Evolutionary conservation across 2,113 vertebrate species (phyloP).

Genomic region (Lepisosteus oculatus): DNA sequence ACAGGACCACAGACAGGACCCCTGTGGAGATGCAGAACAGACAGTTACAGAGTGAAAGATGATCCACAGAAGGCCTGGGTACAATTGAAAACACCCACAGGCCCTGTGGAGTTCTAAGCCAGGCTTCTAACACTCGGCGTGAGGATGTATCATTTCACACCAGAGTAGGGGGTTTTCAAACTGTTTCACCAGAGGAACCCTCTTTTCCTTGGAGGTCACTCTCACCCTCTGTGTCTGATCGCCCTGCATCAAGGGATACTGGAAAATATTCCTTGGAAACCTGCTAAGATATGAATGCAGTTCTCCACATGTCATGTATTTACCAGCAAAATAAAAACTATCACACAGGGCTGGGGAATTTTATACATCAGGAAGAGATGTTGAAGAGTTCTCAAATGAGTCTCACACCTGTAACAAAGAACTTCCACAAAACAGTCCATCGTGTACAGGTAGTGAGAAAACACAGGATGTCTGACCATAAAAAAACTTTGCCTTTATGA

Average conservation of each 20-base stretch:
- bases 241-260: background rate
- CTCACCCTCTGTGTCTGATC: background rate
- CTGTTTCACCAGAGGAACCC: too few relatives aligned
- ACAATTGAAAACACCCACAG: too few relatives aligned
- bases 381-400: slow-evolving; percentile 1
- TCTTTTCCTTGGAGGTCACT: too few relatives aligned
- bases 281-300: background rate
- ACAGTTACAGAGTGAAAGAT: background rate
- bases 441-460: too few relatives aligned
- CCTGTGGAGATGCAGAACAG: background rate
- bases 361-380: background rate
- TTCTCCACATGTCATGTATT: background rate
- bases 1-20: background rate
- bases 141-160: too few relatives aligned
- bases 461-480: too few relatives aligned
- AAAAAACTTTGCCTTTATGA: too few relatives aligned
- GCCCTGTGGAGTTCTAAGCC: too few relatives aligned
- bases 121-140: too few relatives aligned
- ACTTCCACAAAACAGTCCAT: background rate
- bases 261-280: background rate
- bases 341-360: background rate
- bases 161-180: too few relatives aligned
- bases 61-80: too few relatives aligned
- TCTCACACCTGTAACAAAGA: background rate
- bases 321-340: slow-evolving; percentile 8